Evolutionary conservation across 2,888 invertebrate species (phyloP), one percentile per base, ranked within the genome.

Genomic region (Thysanoteuthis rhombus): DNA sequence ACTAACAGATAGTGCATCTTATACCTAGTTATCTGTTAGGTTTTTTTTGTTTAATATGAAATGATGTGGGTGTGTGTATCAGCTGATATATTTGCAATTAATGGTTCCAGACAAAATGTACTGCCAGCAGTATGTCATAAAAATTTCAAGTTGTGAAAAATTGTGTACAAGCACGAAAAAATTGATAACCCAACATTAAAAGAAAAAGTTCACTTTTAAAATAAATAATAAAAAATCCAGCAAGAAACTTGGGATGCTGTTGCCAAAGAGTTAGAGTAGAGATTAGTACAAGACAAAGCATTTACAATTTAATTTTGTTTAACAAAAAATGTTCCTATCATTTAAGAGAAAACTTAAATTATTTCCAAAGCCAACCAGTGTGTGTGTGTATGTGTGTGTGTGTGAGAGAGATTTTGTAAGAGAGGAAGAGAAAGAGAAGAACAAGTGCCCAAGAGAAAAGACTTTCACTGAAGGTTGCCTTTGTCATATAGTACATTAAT

Each of bases 61-160:
- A 75, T 75, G 32, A n/a, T 75, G 58, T 58, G 8, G 28, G 58
- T 58, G 75, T 75, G 32, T n/a, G n/a, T 75, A 12, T 75, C n/a
- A 75, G 75, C 75, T 75, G 75, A 75, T 75, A 75, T 75, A 75
- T 75, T n/a, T 75, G 75, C 75, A 75, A 75, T 32, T n/a, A 75
- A n/a, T 75, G 75, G n/a, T 75, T 75, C n/a, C 75, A 75, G n/a
- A 75, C 75, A 75, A 75, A 32, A 75, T 32, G 75, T 75, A 75
- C 75, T 75, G 75, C 75, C 75, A 75, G 75, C 75, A 75, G 75
- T 75, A 75, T 75, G 75, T 75, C 75, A 75, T n/a, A n/a, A 75
- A 75, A n/a, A n/a, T 75, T 75, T n/a, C 16, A 75, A 75, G 75
- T 75, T 75, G 75, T 75, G 32, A 8, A 75, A n/a, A 75, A n/a